Evolutionary conservation across 1,140 invertebrate genomes (phyloP).

Genomic region (Antheraea mylitta): DNA sequence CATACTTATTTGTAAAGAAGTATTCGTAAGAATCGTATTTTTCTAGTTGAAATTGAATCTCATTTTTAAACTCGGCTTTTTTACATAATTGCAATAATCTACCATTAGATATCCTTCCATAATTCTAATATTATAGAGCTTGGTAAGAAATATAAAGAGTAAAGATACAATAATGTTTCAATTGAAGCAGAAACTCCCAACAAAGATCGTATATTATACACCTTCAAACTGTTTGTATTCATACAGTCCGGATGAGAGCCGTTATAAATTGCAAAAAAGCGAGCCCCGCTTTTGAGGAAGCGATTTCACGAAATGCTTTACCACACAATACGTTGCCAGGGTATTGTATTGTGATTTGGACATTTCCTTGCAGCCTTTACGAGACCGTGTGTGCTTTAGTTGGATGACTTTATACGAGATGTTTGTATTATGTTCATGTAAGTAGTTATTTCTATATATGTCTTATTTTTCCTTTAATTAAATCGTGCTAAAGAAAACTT

Average conservation of each 20-base stretch:
- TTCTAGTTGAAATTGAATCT: no score
- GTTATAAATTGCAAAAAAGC: conserved; percentile 71
- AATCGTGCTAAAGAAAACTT: no score
- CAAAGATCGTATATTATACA: conserved; percentile 28
- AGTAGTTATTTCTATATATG: neutral
- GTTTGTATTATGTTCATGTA: neutral
- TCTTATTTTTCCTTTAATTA: no score
- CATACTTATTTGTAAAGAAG: no score
- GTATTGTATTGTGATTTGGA: conserved; percentile 57
- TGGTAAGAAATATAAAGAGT: neutral
- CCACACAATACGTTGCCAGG: conserved; percentile 51
- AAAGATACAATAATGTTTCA: conserved; percentile 19
- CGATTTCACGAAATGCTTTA: conserved; percentile 67
- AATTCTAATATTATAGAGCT: neutral
- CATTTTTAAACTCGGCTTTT: no score
- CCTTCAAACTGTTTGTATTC: conserved; percentile 42
- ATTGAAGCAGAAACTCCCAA: conserved; percentile 37
- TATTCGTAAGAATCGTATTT: no score
- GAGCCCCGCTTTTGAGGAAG: conserved; percentile 57
- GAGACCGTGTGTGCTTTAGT: conserved; percentile 36
- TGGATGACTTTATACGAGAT: conserved; percentile 6
- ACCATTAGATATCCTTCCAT: no score
- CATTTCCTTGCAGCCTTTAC: conserved; percentile 44
- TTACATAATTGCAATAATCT: no score
- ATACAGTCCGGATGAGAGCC: conserved; percentile 58